Evolutionary conservation across 2,888 invertebrate species (phyloP).

Genomic region (Branchinecta sandiegonensis): DNA sequence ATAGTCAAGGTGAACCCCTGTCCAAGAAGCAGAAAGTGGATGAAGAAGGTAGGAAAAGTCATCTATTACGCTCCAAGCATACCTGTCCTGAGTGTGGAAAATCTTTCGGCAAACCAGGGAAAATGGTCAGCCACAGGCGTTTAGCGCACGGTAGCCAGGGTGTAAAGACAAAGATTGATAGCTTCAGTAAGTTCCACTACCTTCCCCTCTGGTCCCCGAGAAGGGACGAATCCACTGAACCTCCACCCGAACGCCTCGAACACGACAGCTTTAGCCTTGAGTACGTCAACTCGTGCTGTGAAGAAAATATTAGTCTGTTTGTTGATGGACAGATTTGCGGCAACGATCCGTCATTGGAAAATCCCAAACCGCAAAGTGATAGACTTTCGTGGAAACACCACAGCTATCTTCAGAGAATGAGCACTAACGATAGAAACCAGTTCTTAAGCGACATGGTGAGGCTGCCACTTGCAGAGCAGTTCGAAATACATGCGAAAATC

Average conservation of each 20-base stretch:
- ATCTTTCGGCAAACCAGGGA: conserved; percentile 8
- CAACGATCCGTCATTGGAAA: neutral
- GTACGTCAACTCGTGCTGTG: neutral
- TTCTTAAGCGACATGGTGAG: conserved; percentile 7
- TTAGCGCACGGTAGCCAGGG: conserved; percentile 10
- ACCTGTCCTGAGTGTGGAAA: conserved; percentile 16
- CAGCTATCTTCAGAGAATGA: conserved; percentile 6
- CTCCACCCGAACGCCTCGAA: conserved; percentile 12
- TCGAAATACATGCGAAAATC: neutral
- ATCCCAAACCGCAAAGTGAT: neutral
- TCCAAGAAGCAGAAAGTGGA: neutral
- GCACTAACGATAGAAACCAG: neutral
- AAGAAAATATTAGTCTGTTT: neutral
- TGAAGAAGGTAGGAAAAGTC: conserved; percentile 9
- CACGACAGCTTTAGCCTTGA: neutral
- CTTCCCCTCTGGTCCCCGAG: conserved; percentile 15
- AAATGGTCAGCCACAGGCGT: conserved; percentile 4
- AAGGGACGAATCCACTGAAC: neutral
- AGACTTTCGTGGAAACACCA: conserved; percentile 12
- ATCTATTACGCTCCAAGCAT: conserved; percentile 14
- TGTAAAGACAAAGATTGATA: conserved; percentile 8
- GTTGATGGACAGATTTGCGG: neutral
- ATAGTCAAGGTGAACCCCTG: neutral
- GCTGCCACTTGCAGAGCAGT: conserved; percentile 9
- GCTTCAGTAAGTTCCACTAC: conserved; percentile 2